phyloP scores from a whole-genome alignment of 2,797 vertebrate species.

The Notoglanidium macrostoma region DNA sequence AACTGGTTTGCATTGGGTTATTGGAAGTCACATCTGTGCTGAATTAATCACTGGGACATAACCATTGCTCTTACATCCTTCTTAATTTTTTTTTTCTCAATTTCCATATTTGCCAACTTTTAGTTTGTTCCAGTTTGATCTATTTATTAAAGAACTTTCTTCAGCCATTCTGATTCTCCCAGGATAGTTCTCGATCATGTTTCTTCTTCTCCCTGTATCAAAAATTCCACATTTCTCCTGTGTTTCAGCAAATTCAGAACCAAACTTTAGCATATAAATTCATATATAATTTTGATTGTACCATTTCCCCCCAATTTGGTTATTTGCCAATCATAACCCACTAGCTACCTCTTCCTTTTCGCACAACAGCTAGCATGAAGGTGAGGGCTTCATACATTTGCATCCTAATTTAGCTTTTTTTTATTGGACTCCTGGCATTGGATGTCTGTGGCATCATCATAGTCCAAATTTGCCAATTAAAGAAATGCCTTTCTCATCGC shows the following conservation, averaged over 20 bases:
- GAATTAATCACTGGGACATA: slow-evolving; percentile 56
- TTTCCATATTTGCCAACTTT: not conserved
- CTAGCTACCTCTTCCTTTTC: not conserved
- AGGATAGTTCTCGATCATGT: not conserved
- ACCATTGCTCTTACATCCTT: slow-evolving; percentile 2
- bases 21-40: slow-evolving; percentile 2
- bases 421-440: not conserved
- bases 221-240: not conserved
- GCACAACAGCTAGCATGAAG: not conserved
- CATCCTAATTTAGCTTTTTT: not conserved
- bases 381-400: not conserved
- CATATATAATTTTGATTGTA: too few species aligned
- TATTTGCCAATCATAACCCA: not conserved
- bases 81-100: not conserved
- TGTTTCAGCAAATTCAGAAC: not conserved
- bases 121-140: not conserved
- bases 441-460: not conserved
- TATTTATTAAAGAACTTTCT: not conserved
- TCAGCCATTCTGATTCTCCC: not conserved
- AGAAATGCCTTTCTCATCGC: not conserved
- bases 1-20: not conserved
- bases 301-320: too few species aligned
- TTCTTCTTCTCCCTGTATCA: not conserved
- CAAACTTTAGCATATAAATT: not conserved
- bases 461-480: not conserved